phyloP scores from a whole-genome alignment of 1,140 invertebrate genomes.

The Sinonovacula constricta region DNA sequence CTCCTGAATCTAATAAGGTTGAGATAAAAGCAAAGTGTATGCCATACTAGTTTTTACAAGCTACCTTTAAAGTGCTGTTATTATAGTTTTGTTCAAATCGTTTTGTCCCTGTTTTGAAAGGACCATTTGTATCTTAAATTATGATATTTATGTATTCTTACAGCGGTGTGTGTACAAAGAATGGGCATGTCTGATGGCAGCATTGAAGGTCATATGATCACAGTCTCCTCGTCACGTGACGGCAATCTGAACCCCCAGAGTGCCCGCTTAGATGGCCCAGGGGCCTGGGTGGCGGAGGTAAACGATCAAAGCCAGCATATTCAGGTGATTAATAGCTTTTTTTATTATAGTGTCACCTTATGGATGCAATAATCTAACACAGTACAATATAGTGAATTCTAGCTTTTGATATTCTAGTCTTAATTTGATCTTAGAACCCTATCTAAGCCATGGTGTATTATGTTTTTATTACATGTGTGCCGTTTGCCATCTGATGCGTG shows the following conservation, averaged over 20 bases:
- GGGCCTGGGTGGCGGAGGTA: conserved; percentile 67
- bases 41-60: too few species aligned
- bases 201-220: conserved; percentile 82
- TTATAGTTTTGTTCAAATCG: conserved; percentile 10
- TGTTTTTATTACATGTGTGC: too few species aligned
- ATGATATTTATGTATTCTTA: too few species aligned
- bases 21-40: too few species aligned
- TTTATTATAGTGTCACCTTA: too few species aligned
- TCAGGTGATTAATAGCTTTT: conserved; percentile 50
- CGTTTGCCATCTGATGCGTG: too few species aligned
- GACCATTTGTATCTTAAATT: too few species aligned
- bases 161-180: conserved; percentile 81
- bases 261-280: conserved; percentile 69
- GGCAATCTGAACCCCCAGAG: conserved; percentile 64
- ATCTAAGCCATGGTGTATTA: too few species aligned
- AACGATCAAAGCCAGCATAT: conserved; percentile 69
- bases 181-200: conserved; percentile 83
- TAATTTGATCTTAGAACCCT: too few species aligned
- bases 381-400: neutral
- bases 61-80: too few species aligned
- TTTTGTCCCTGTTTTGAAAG: too few species aligned
- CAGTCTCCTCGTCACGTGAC: conserved; percentile 79
- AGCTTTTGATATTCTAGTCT: too few species aligned
- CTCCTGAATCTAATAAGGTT: neutral
- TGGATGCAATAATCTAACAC: neutral